These are phyloP conservation scores for Scarus forsteni DNA, from an alignment of 2,797 vertebrate genomes.

Conservation along the genomic window DNA sequence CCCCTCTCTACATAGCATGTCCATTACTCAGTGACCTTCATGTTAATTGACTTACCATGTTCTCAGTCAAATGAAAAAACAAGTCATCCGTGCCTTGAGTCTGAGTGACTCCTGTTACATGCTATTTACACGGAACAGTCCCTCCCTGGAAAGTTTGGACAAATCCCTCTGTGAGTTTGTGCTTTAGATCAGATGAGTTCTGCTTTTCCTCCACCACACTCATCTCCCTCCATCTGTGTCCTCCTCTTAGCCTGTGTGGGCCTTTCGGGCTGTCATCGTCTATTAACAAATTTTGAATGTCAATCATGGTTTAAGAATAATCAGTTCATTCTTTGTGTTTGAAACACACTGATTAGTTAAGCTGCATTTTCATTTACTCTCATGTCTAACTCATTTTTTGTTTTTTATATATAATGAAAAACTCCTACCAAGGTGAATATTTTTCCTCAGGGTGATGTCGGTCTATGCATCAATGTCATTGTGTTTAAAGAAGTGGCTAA, in stretches of 20 bases:
- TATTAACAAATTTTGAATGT: not conserved
- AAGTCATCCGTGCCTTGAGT: slow-evolving; percentile 24
- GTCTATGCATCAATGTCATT: too few relatives aligned
- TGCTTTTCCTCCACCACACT: not conserved
- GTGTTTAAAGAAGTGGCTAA: too few relatives aligned
- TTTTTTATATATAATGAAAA: too few relatives aligned
- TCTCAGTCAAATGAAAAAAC: slow-evolving; percentile 29
- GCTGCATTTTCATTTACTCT: too few relatives aligned
- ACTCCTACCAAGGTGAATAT: too few relatives aligned
- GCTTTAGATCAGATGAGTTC: slow-evolving; percentile 17
- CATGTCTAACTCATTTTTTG: too few relatives aligned
- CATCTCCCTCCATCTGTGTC: slow-evolving; percentile 10
- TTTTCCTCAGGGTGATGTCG: too few relatives aligned
- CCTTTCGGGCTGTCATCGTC: not conserved
- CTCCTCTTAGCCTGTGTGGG: not conserved
- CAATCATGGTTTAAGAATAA: not conserved
- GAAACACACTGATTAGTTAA: too few relatives aligned
- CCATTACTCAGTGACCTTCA: slow-evolving; percentile 61
- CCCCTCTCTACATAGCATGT: slow-evolving; percentile 10
- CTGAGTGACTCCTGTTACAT: slow-evolving; percentile 25
- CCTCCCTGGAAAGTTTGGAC: slow-evolving; percentile 34
- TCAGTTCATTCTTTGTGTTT: not conserved
- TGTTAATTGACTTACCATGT: slow-evolving; percentile 69
- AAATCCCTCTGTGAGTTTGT: slow-evolving; percentile 15
- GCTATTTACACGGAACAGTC: slow-evolving; percentile 20